phyloP scores from a whole-genome alignment of 2,113 vertebrate genomes.

The Ceyx melanurus region DNA sequence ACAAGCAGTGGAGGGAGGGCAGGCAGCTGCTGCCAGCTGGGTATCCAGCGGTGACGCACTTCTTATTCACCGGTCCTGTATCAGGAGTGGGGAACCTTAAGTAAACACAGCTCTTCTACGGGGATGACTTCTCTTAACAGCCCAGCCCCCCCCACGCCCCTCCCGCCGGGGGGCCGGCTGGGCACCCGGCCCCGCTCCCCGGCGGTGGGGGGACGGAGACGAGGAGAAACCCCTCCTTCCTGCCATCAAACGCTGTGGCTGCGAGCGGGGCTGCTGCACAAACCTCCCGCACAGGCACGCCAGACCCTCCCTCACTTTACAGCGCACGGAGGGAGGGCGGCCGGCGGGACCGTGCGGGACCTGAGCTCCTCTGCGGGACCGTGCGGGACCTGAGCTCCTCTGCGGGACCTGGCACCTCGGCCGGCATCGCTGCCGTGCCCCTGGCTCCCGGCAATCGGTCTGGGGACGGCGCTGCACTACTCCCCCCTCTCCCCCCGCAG shows the following conservation, averaged over 20 bases:
- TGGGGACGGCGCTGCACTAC: background rate
- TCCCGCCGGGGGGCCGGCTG: no score
- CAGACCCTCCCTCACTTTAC: background rate
- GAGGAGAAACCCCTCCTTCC: background rate
- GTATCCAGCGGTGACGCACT: constrained; percentile 85
- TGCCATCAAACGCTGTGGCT: background rate
- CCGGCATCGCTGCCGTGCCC: rapidly evolving
- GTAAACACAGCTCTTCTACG: constrained; percentile 65
- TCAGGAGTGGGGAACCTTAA: constrained; percentile 85
- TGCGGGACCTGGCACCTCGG: background rate
- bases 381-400: background rate
- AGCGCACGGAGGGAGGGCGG: rapidly evolving
- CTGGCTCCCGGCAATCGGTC: background rate
- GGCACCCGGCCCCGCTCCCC: rapidly evolving
- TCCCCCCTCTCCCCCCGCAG: no score
- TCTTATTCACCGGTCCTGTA: constrained; percentile 85
- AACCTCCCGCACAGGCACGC: rapidly evolving
- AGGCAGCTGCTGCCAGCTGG: background rate
- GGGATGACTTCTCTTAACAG: no score
- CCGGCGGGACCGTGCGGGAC: background rate
- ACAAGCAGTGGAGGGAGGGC: background rate
- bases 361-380: background rate
- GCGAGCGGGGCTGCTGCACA: background rate
- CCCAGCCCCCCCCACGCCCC: no score
- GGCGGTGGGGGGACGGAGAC: rapidly evolving